phyloP scores from a whole-genome alignment of 2,888 invertebrate genomes.

The Dynastes maya region DNA sequence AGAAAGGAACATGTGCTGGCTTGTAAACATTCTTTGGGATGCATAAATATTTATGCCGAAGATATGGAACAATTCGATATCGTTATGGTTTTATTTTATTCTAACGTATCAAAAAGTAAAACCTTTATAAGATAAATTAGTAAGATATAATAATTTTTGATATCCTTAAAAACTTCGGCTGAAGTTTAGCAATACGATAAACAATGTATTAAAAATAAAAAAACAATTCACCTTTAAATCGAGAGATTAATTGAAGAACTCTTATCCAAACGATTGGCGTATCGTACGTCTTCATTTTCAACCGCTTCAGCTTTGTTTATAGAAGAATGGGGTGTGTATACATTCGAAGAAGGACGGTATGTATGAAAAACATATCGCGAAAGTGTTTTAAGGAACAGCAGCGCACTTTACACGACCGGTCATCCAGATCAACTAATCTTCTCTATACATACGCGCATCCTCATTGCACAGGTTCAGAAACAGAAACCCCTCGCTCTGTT shows the following conservation, averaged over 20 bases:
- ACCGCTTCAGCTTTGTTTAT: conserved; percentile 27
- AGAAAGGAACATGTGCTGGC: too few relatives aligned
- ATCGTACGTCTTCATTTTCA: background rate
- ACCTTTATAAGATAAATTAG: too few relatives aligned
- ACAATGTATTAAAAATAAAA: background rate
- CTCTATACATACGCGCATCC: conserved; percentile 31
- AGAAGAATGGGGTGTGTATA: conserved; percentile 28
- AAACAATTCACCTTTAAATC: conserved; percentile 34
- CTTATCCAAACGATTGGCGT: background rate
- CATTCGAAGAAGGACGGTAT: conserved; percentile 5
- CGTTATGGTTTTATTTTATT: too few relatives aligned
- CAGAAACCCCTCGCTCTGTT: conserved; percentile 13
- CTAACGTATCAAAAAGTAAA: too few relatives aligned
- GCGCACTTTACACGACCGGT: conserved; percentile 24
- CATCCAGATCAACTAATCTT: conserved; percentile 42
- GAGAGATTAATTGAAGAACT: conserved; percentile 20
- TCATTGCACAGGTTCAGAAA: conserved; percentile 33
- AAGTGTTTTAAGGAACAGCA: conserved; percentile 17
- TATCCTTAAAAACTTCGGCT: background rate
- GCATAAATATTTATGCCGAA: too few relatives aligned
- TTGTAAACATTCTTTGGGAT: too few relatives aligned
- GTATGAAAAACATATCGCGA: conserved; percentile 39
- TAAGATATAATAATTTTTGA: too few relatives aligned
- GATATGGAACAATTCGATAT: too few relatives aligned
- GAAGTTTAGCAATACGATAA: conserved; percentile 2